phyloP scores from a whole-genome alignment of 1,140 invertebrate genomes.

The Orchestia grillus region DNA sequence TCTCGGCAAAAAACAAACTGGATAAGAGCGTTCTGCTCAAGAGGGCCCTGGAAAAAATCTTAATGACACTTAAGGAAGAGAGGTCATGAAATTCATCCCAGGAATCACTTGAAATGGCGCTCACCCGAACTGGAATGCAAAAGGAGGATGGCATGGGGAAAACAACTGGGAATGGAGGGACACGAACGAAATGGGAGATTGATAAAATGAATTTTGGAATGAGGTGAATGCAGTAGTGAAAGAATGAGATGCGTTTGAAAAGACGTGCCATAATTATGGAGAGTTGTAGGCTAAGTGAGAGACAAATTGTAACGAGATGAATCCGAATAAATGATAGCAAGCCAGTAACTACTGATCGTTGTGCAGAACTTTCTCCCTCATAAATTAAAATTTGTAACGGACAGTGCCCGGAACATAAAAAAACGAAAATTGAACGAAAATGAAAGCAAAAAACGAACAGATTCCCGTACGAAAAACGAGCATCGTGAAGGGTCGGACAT shows the following conservation, averaged over 20 bases:
- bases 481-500: not conserved
- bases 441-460: not conserved
- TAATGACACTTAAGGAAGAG: slow-evolving; percentile 51
- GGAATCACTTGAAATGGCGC: slow-evolving; percentile 27
- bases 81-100: slow-evolving; percentile 36
- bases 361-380: not conserved
- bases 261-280: not conserved
- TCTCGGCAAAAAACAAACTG: not conserved
- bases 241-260: not conserved
- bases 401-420: not conserved
- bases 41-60: slow-evolving; percentile 45
- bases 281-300: not conserved
- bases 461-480: not conserved
- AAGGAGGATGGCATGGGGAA: not conserved
- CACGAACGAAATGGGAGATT: not conserved
- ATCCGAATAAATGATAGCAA: not conserved
- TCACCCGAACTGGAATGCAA: slow-evolving; percentile 17
- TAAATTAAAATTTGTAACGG: not conserved
- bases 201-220: not conserved
- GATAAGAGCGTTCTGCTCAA: slow-evolving; percentile 24
- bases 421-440: not conserved
- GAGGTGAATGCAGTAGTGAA: not conserved
- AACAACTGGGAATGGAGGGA: not conserved
- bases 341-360: not conserved
- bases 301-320: not conserved